Evolutionary conservation across 2,113 vertebrate species (phyloP).

Genomic region (Oceanites oceanicus): DNA sequence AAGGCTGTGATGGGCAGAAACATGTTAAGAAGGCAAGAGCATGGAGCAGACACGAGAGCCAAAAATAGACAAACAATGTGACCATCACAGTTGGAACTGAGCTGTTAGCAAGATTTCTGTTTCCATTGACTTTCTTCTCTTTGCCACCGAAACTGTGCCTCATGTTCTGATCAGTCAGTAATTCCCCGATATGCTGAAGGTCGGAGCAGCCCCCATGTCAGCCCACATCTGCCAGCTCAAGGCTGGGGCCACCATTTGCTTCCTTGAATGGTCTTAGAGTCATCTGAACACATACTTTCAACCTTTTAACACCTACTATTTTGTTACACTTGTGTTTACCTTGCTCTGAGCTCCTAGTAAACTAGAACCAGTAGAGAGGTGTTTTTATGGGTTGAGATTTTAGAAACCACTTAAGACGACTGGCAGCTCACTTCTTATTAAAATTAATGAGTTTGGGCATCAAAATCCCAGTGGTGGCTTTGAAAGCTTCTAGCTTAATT

Average conservation of each 20-base stretch:
- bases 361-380: constrained; percentile 45
- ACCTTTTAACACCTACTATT: constrained; percentile 49
- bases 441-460: constrained; percentile 64
- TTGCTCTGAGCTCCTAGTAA: constrained; percentile 37
- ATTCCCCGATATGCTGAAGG: not conserved
- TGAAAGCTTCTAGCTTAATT: constrained; percentile 60
- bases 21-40: not conserved
- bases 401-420: constrained; percentile 55
- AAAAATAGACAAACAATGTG: not conserved
- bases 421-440: constrained; percentile 56
- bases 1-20: not conserved
- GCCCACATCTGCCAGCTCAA: not conserved
- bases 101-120: not conserved
- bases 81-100: not conserved
- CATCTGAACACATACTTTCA: constrained; percentile 1
- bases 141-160: not conserved
- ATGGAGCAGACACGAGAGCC: not conserved
- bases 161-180: not conserved
- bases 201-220: not conserved
- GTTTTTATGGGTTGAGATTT: constrained; percentile 59
- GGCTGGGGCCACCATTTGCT: not conserved
- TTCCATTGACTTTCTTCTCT: not conserved
- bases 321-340: constrained; percentile 19
- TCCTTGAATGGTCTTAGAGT: not conserved
- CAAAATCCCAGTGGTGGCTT: constrained; percentile 56